Evolutionary conservation across 1,140 invertebrate genomes (phyloP), one percentile per base, ranked within the genome.

Genomic region (Penaeus indicus): DNA sequence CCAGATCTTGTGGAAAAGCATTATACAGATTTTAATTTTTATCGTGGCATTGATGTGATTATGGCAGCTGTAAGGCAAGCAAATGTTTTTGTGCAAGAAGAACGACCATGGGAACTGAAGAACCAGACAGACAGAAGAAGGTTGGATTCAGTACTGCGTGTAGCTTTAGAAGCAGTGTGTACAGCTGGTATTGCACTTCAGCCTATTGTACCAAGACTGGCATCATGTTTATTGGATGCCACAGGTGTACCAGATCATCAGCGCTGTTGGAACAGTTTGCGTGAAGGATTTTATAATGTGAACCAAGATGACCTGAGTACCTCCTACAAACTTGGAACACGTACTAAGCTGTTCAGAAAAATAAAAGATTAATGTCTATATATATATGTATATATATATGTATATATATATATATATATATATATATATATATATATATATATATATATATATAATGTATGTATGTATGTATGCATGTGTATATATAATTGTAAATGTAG

Each of bases 71-170:
- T 99, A 16, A 95, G 96, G 92, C 93, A 94, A 54, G 95, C 96
- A 1, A 99, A 99, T 94, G 93, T 95, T 88, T 97, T 99, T 94
- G 95, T 99, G 89, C 95, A 98, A 91, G 93, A 95, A 11, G 94
- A 96, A 85, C 95, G 96, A 92, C 98, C 98, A 0, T 99, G 98
- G 98, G 94, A 95, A 90, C 93, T 99, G 77, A 94, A 93, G n/a
- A 95, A 96, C 91, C 60, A 91, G 18, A 72, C 91, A n/a, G 84
- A 90, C 18, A 89, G 92, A 91, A 93, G 80, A 92, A 90, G 92
- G 91, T 92, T 99, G 18, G 94, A 96, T 89, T 94, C 94, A 27
- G 94, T 98, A 25, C 94, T 99, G 84, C 96, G 96, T 91, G 92
- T 99, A 22, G 95, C 96, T 72, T 93, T 99, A 92, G 98, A 99